These are phyloP conservation scores for Sinella curviseta DNA, from an alignment of 1,140 invertebrate genomes.

Conservation along the genomic window DNA sequence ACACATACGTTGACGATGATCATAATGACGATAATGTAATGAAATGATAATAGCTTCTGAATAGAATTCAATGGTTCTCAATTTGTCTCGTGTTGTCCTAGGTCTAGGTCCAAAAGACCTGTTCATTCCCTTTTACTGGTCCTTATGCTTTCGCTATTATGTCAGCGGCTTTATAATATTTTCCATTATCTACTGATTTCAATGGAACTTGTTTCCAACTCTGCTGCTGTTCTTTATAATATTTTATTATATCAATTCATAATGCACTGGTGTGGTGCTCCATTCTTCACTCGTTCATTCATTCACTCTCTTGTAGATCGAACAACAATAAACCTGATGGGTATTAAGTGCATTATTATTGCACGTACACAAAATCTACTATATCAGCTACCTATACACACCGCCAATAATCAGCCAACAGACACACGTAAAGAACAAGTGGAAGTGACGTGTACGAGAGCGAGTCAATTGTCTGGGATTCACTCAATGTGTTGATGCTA, in stretches of 20 bases:
- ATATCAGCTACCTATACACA: background rate
- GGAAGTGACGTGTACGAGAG: background rate
- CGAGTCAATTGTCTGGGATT: slow-evolving; percentile 8
- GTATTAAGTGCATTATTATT: background rate
- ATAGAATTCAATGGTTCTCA: slow-evolving; percentile 25
- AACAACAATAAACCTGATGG: slow-evolving; percentile 11
- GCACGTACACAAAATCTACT: background rate
- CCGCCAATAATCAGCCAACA: too few relatives aligned
- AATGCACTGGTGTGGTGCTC: background rate
- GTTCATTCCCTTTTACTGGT: background rate
- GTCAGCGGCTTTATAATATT: background rate
- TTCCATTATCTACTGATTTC: background rate
- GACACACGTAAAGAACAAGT: background rate
- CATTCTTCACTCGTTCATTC: slow-evolving; percentile 3
- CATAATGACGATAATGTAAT: background rate
- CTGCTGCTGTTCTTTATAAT: background rate
- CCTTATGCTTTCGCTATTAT: background rate
- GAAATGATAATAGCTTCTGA: slow-evolving; percentile 5
- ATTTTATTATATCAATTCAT: background rate
- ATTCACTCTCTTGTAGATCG: background rate
- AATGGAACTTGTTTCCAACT: slow-evolving; percentile 12
- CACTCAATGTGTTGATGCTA: background rate
- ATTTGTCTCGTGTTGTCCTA: slow-evolving; percentile 21
- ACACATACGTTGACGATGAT: background rate
- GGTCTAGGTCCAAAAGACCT: slow-evolving; percentile 15